These are phyloP conservation scores for Heteropelma amictum DNA, from an alignment of 2,888 invertebrate species.

Conservation along the genomic window DNA sequence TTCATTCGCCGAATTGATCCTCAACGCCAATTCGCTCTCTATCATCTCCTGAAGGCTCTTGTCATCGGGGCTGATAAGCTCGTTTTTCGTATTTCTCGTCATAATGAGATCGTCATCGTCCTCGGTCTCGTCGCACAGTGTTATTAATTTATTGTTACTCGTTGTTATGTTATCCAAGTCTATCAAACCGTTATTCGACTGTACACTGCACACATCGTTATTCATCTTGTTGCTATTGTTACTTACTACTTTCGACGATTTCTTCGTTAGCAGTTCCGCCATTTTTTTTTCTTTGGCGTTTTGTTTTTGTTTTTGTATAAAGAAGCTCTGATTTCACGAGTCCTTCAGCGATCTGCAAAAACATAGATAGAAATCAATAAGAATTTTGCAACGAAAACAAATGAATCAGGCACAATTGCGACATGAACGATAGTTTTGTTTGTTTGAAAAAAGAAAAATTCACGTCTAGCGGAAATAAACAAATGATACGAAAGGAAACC, in stretches of 20 bases:
- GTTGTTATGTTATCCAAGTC: constrained; percentile 75
- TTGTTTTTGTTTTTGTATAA: constrained; percentile 13
- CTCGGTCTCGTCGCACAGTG: constrained; percentile 72
- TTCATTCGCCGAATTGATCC: constrained; percentile 69
- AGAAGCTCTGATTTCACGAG: background rate
- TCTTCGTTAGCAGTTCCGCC: constrained; percentile 76
- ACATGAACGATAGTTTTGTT: too few relatives aligned
- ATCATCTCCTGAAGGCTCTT: constrained; percentile 76
- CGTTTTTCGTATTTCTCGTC: constrained; percentile 71
- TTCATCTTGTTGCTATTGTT: constrained; percentile 71
- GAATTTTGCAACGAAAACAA: too few relatives aligned
- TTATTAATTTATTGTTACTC: constrained; percentile 75
- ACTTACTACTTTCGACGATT: constrained; percentile 76
- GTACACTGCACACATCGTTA: constrained; percentile 75
- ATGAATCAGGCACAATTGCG: too few relatives aligned
- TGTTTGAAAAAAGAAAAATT: too few relatives aligned
- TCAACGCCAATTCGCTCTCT: constrained; percentile 73
- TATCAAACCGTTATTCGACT: constrained; percentile 77
- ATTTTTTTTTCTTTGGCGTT: too few relatives aligned
- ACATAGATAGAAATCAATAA: background rate
- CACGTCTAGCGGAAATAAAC: too few relatives aligned
- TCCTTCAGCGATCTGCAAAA: constrained; percentile 33
- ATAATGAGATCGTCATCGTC: constrained; percentile 70
- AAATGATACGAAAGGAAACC: too few relatives aligned
- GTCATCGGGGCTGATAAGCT: constrained; percentile 71